phyloP scores from a whole-genome alignment of 2,797 vertebrate species.

The Bovichtus diacanthus region DNA sequence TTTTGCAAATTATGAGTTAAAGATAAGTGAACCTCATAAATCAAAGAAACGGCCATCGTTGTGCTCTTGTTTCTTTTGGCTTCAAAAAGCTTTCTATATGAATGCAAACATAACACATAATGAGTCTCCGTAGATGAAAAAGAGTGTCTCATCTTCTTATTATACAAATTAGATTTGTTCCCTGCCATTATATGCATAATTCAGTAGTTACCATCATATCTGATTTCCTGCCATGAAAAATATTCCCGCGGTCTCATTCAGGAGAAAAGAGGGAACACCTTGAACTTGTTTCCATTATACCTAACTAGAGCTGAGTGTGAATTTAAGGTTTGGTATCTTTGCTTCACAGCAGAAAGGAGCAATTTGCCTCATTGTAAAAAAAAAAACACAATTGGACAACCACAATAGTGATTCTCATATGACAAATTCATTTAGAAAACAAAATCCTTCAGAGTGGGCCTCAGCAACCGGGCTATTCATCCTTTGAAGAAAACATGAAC shows the following conservation, averaged over 20 bases:
- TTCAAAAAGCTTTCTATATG: slow-evolving; percentile 78
- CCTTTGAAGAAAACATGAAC: slow-evolving; percentile 53
- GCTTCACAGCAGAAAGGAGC: slow-evolving; percentile 28
- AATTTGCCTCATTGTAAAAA: slow-evolving; percentile 38
- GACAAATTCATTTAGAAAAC: slow-evolving; percentile 58
- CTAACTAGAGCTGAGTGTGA: slow-evolving; percentile 18
- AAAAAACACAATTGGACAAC: slow-evolving; percentile 26
- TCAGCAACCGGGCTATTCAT: slow-evolving; percentile 41
- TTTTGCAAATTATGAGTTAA: slow-evolving; percentile 75
- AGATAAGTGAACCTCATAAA: slow-evolving; percentile 73
- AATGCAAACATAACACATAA: slow-evolving; percentile 69
- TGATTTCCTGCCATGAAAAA: slow-evolving; percentile 47
- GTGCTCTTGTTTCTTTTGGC: slow-evolving; percentile 65
- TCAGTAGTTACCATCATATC: slow-evolving; percentile 54
- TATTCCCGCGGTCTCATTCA: slow-evolving; percentile 21
- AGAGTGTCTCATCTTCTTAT: slow-evolving; percentile 64
- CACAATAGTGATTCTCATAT: slow-evolving; percentile 55
- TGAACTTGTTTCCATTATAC: slow-evolving; percentile 43
- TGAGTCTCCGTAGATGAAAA: slow-evolving; percentile 71
- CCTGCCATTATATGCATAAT: slow-evolving; percentile 72
- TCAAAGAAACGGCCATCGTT: slow-evolving; percentile 71
- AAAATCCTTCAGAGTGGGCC: slow-evolving; percentile 39
- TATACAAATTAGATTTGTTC: slow-evolving; percentile 73
- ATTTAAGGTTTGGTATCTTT: slow-evolving; percentile 45
- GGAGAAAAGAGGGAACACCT: slow-evolving; percentile 29